Percentiles rank a stretch among this genome's conserved stretches.
Evolutionary conservation across 2,113 vertebrate species (phyloP).

Genomic region (Lynx canadensis): DNA sequence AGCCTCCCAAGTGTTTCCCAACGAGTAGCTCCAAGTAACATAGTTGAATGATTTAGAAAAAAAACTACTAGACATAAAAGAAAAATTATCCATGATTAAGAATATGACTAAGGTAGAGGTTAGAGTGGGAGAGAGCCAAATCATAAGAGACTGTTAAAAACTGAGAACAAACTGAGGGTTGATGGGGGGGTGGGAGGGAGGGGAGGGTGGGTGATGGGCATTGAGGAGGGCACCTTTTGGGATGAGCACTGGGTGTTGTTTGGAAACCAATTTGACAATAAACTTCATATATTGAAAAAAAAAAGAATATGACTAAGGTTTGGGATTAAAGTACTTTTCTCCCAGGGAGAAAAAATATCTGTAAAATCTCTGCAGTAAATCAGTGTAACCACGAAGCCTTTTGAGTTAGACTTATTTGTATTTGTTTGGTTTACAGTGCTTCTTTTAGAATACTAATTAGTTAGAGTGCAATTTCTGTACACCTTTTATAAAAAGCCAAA

Average conservation of each 20-base stretch:
- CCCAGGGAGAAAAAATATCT: not conserved
- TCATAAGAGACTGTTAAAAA: too few relatives aligned
- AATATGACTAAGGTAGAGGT: not conserved
- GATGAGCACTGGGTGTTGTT: too few relatives aligned
- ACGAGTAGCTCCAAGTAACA: not conserved
- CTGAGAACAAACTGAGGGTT: too few relatives aligned
- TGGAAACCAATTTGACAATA: too few relatives aligned
- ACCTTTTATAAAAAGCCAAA: slow-evolving; percentile 1
- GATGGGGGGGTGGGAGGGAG: too few relatives aligned
- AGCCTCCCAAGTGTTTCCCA: not conserved
- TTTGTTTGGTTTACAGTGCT: not conserved
- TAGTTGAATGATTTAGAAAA: not conserved
- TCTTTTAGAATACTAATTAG: not conserved
- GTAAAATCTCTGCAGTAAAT: slow-evolving; percentile 12
- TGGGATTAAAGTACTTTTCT: not conserved
- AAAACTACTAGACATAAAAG: not conserved
- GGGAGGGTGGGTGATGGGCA: too few relatives aligned
- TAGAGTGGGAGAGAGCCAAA: too few relatives aligned
- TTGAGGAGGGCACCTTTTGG: too few relatives aligned
- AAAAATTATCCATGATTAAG: not conserved
- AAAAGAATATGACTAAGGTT: not conserved
- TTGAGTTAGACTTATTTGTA: not conserved
- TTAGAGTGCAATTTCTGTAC: not conserved
- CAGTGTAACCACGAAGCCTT: not conserved
- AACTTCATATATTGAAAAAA: too few relatives aligned